A percentile compares a stretch with the other conserved stretches of the same genome.
These are phyloP conservation scores for Hydraecia micacea DNA, from an alignment of 2,888 invertebrate genomes.

Conservation along the genomic window DNA sequence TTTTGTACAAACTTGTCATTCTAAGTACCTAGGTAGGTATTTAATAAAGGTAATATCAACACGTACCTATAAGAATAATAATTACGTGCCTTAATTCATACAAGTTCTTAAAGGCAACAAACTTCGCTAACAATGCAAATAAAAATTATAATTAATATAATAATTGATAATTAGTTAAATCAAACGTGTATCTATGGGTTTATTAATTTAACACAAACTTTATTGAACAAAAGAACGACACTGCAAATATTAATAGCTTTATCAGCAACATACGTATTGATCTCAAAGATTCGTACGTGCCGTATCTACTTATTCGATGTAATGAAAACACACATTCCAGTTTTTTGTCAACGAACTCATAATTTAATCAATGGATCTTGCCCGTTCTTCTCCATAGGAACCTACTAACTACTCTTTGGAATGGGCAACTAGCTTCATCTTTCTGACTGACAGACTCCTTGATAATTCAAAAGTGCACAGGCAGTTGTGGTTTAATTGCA, in stretches of 20 bases:
- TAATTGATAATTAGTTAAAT: too few species aligned
- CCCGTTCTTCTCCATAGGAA: not conserved
- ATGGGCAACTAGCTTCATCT: not conserved
- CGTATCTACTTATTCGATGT: conserved; percentile 34
- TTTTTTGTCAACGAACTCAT: conserved; percentile 29
- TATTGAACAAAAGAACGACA: conserved; percentile 6
- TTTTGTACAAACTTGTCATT: not conserved
- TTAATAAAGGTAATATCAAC: conserved; percentile 3
- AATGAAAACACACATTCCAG: conserved; percentile 47
- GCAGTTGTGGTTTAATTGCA: not conserved
- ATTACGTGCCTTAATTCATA: not conserved
- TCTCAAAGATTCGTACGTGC: conserved; percentile 47
- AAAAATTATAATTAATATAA: not conserved
- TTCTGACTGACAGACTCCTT: not conserved
- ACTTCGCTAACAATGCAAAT: not conserved
- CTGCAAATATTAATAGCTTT: conserved; percentile 12
- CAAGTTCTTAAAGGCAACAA: not conserved
- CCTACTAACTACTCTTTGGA: not conserved
- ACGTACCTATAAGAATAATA: conserved; percentile 4
- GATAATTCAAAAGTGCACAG: not conserved
- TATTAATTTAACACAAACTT: not conserved
- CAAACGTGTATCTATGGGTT: not conserved
- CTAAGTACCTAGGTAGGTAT: not conserved
- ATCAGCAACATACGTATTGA: conserved; percentile 27
- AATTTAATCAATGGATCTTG: conserved; percentile 23